Evolutionary conservation across 2,888 invertebrate genomes (phyloP), one percentile per base, ranked within the genome.

Genomic region (Hyposoter dolosus): DNA sequence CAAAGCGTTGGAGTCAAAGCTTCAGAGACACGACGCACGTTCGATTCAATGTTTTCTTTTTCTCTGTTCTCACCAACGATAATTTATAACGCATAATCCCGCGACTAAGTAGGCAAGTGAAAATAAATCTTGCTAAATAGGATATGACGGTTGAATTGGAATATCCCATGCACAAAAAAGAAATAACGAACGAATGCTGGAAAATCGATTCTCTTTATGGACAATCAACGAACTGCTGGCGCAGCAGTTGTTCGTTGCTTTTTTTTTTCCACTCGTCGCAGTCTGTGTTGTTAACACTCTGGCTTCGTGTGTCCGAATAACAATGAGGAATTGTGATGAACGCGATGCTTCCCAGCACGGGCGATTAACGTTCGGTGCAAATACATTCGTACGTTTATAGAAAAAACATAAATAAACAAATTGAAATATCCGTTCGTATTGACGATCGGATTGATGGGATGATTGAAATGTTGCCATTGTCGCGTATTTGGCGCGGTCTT

Each of bases 191-290:
- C 75, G 60, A 79, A 79, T 69, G 76, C 79, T 75, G 71, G n/a
- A 82, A 79, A 82, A 79, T 83, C 84, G 86, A 88, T 85, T 88
- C 83, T 79, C 84, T 83, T 88, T 86, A 86, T 86, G 83, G 88
- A 86, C 88, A 88, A 88, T 88, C 88, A 86, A 88, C 84, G 81
- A 82, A 82, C 82, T 79, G 85, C 85, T 85, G 75, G 60, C 75
- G 71, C 50, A 60, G 74, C 69, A 53, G 81, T 75, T 82, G 69
- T 74, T 60, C 45, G 69, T 28, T 79, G 43, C 69, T 60, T 45
- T 45, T 69, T 47, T 47, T 28, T 68, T 63, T 40, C 68, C 23
- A 32, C 28, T 17, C 10, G 19, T 35, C 19, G 72, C 9, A 40
- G 40, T 63, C 72, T 28, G 32, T 77, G 87, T 60, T 78, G 81